Evolutionary conservation across 2,113 vertebrate species (phyloP).

Genomic region (Rhabdomys dilectus): DNA sequence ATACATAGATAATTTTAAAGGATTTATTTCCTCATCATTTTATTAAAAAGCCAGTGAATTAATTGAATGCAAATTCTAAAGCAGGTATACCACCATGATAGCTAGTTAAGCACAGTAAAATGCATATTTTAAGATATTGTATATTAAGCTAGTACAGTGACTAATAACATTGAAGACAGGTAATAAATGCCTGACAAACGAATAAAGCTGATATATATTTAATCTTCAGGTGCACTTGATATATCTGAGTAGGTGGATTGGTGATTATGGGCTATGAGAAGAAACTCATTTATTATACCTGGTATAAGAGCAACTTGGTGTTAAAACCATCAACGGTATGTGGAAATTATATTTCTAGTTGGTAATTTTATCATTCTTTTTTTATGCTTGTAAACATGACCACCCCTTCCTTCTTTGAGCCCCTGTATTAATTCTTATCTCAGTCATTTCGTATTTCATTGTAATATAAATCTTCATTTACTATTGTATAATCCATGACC

Average conservation of each 20-base stretch:
- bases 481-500: background rate
- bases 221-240: background rate
- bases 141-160: slow-evolving; percentile 19
- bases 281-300: slow-evolving; percentile 24
- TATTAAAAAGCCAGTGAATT: slow-evolving; percentile 25
- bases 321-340: slow-evolving; percentile 24
- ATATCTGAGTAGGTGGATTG: background rate
- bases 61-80: slow-evolving; percentile 25
- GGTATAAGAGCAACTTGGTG: background rate
- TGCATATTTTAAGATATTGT: background rate
- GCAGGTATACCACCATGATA: background rate
- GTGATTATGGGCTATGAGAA: slow-evolving; percentile 6
- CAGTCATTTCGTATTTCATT: background rate
- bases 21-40: slow-evolving; percentile 8
- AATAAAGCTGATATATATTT: background rate
- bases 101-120: slow-evolving; percentile 46
- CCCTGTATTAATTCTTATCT: background rate
- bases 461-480: background rate
- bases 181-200: slow-evolving; percentile 14
- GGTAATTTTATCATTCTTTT: slow-evolving; percentile 6
- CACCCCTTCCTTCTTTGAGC: background rate
- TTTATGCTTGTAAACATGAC: background rate
- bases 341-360: background rate
- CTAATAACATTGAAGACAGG: background rate
- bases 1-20: background rate